These are phyloP conservation scores for Clarias pachynema DNA, from an alignment of 2,797 vertebrate genomes.

Conservation along the genomic window DNA sequence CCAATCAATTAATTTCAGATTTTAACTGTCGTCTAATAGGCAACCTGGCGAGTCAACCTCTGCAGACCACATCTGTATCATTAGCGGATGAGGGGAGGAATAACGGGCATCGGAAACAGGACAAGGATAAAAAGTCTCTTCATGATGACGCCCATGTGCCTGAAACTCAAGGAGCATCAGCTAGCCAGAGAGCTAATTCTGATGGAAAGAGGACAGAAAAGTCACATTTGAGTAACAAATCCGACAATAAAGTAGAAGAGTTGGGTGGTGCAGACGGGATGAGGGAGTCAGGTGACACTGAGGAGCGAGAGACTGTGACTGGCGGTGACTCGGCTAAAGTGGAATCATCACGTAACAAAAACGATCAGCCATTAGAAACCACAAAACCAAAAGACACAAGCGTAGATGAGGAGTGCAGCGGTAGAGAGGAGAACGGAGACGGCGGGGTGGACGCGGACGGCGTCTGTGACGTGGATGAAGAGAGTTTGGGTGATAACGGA, in stretches of 20 bases:
- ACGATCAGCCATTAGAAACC: slow-evolving; percentile 51
- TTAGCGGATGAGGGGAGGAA: slow-evolving; percentile 78
- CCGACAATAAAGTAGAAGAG: slow-evolving; percentile 63
- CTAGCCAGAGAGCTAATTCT: slow-evolving; percentile 65
- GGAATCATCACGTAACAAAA: slow-evolving; percentile 60
- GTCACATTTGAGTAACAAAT: slow-evolving; percentile 54
- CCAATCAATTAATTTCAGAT: not conserved
- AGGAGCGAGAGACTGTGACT: slow-evolving; percentile 55
- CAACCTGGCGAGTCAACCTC: slow-evolving; percentile 65
- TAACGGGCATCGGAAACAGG: slow-evolving; percentile 80
- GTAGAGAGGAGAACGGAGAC: slow-evolving; percentile 64
- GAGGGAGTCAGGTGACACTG: slow-evolving; percentile 52
- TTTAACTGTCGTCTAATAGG: slow-evolving; percentile 63
- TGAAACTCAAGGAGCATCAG: slow-evolving; percentile 64
- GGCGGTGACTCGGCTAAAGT: slow-evolving; percentile 77
- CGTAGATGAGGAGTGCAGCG: slow-evolving; percentile 33
- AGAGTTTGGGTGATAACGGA: slow-evolving; percentile 82
- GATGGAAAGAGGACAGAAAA: slow-evolving; percentile 50
- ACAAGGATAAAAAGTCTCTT: slow-evolving; percentile 71
- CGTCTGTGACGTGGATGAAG: slow-evolving; percentile 69
- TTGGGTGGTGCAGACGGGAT: slow-evolving; percentile 54
- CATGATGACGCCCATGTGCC: slow-evolving; percentile 59
- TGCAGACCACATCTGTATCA: slow-evolving; percentile 61
- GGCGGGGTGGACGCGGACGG: slow-evolving; percentile 62
- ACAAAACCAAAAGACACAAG: slow-evolving; percentile 2